Percentiles rank a stretch among this genome's conserved stretches.
phyloP scores from a whole-genome alignment of 1,140 invertebrate genomes.

The Trachelipus rathkii region DNA sequence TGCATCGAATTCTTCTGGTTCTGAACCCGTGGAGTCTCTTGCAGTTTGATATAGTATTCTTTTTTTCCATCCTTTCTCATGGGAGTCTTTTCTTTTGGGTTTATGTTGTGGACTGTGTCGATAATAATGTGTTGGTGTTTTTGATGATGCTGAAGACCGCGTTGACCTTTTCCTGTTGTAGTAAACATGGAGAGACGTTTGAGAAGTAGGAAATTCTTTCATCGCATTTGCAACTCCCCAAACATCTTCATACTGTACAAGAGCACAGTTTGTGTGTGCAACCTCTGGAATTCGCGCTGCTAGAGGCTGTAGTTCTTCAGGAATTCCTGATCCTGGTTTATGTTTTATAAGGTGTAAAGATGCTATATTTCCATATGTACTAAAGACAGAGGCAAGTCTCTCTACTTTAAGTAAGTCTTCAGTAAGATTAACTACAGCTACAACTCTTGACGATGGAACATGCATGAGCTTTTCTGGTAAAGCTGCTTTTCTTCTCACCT shows the following conservation, averaged over 20 bases:
- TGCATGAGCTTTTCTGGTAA: conserved; percentile 70
- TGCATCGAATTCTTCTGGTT: conserved; percentile 8
- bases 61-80: not conserved
- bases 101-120: not conserved
- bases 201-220: conserved; percentile 52
- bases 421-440: conserved; percentile 77
- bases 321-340: conserved; percentile 76
- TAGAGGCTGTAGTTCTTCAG: conserved; percentile 79
- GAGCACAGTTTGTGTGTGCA: conserved; percentile 73
- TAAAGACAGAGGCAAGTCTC: conserved; percentile 79
- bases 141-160: conserved; percentile 50
- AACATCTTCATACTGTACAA: conserved; percentile 83
- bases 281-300: conserved; percentile 84
- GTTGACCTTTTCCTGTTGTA: conserved; percentile 68
- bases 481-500: conserved; percentile 74
- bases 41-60: not conserved
- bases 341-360: conserved; percentile 78
- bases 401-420: conserved; percentile 79
- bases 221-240: conserved; percentile 74
- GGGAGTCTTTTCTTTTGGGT: not conserved
- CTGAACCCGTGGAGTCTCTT: conserved; percentile 25
- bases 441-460: conserved; percentile 77
- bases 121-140: conserved; percentile 2
- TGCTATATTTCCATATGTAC: conserved; percentile 78
- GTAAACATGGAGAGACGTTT: conserved; percentile 65